Percentiles rank a stretch among this genome's conserved stretches.
These are phyloP conservation scores for Ostrea denselamellosa DNA, from an alignment of 1,140 invertebrate species.

Conservation along the genomic window DNA sequence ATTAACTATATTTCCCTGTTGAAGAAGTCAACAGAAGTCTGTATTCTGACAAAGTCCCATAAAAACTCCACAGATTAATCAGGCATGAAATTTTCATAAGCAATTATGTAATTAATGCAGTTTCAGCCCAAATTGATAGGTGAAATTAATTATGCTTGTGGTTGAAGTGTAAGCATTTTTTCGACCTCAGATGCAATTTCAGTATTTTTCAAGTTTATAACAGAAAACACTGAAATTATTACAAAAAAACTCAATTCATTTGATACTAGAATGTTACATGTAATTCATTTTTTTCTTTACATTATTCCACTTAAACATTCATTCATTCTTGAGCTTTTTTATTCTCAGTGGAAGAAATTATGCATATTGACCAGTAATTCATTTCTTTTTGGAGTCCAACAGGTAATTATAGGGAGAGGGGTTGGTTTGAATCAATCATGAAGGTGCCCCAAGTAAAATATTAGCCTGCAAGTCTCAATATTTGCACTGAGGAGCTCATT, in stretches of 20 bases:
- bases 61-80: conserved; percentile 38
- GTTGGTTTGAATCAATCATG: conserved; percentile 19
- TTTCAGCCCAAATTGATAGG: conserved; percentile 7
- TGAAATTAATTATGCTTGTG: conserved; percentile 18
- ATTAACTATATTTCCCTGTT: conserved; percentile 27
- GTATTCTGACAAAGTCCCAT: conserved; percentile 42
- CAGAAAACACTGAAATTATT: too few relatives aligned
- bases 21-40: conserved; percentile 38
- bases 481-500: conserved; percentile 32
- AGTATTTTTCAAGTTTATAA: too few relatives aligned
- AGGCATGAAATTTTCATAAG: conserved; percentile 56
- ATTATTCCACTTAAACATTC: too few relatives aligned
- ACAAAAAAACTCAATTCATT: too few relatives aligned
- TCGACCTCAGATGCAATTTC: conserved; percentile 11
- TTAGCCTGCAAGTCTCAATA: not conserved
- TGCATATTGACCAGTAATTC: not conserved
- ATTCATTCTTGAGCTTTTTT: not conserved
- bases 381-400: conserved; percentile 6
- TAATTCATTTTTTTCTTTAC: too few relatives aligned
- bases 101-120: conserved; percentile 54
- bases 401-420: not conserved
- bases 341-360: not conserved
- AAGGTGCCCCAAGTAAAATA: not conserved
- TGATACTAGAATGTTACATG: too few relatives aligned
- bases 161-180: conserved; percentile 12